phyloP scores from a whole-genome alignment of 2,888 invertebrate species.

The Ypsolopha sequella region DNA sequence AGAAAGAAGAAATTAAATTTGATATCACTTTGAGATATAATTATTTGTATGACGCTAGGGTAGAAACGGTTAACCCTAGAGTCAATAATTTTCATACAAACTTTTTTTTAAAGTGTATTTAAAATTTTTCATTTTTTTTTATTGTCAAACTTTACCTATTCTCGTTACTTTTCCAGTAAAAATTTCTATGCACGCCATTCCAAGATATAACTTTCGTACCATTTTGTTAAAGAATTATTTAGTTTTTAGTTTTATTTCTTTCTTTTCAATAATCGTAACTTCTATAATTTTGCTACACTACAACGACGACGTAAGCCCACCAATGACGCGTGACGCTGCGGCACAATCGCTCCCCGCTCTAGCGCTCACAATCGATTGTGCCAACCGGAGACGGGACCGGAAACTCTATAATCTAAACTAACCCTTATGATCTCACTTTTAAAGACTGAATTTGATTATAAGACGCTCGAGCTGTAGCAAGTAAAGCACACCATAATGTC shows the following conservation, averaged over 20 bases:
- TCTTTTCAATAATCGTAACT: neutral
- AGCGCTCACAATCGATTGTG: conserved; percentile 1
- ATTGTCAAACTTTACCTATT: too few relatives aligned
- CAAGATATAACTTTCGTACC: neutral
- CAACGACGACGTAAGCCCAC: neutral
- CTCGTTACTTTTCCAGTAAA: too few relatives aligned
- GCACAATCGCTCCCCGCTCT: neutral
- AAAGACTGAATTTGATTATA: neutral
- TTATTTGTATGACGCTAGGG: too few relatives aligned
- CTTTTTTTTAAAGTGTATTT: too few relatives aligned
- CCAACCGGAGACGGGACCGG: neutral
- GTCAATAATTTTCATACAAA: too few relatives aligned
- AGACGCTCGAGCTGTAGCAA: neutral
- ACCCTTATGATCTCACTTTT: neutral
- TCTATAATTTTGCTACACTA: too few relatives aligned
- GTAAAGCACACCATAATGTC: neutral
- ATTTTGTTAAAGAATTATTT: neutral
- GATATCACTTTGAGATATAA: too few relatives aligned
- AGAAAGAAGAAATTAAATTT: too few relatives aligned
- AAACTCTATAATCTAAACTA: neutral
- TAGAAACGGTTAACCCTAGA: too few relatives aligned
- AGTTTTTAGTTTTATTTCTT: neutral
- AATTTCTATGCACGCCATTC: too few relatives aligned
- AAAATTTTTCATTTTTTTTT: too few relatives aligned
- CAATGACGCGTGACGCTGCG: neutral